phyloP scores from a whole-genome alignment of 2,888 invertebrate genomes.

The Caenorhabditis japonica region DNA sequence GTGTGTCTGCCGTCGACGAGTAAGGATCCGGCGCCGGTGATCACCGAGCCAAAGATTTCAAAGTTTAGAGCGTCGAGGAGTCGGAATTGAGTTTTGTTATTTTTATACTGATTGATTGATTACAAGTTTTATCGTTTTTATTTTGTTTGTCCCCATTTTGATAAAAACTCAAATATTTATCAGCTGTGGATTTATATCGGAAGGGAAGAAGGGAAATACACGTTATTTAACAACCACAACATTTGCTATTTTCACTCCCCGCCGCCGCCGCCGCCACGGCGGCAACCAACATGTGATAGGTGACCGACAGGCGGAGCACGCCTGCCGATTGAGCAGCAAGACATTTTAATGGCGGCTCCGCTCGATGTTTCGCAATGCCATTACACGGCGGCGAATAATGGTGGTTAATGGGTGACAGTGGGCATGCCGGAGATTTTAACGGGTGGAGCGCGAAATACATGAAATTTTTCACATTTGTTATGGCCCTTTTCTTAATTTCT shows the following conservation, averaged over 20 bases:
- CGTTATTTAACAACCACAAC: conserved; percentile 48
- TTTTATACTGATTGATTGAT: neutral
- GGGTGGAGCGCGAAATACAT: too few relatives aligned
- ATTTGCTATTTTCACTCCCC: conserved; percentile 55
- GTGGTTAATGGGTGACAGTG: too few relatives aligned
- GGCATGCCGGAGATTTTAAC: too few relatives aligned
- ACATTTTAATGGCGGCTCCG: too few relatives aligned
- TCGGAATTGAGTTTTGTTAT: conserved; percentile 5
- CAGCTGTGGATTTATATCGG: too few relatives aligned
- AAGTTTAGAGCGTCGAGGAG: conserved; percentile 37
- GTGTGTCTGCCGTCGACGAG: conserved; percentile 46
- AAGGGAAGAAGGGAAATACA: neutral
- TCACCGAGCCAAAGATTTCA: conserved; percentile 31
- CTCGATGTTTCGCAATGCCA: too few relatives aligned
- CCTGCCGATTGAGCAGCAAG: too few relatives aligned
- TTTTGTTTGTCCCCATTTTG: neutral
- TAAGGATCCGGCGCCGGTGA: conserved; percentile 41
- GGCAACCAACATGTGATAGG: conserved; percentile 40
- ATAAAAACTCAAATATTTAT: too few relatives aligned
- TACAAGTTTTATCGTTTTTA: neutral
- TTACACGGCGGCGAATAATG: too few relatives aligned
- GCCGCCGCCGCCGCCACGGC: conserved; percentile 3
- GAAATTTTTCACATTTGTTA: too few relatives aligned
- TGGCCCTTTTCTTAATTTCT: too few relatives aligned
- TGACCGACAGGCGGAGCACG: conserved; percentile 51